Percentiles rank a stretch among this genome's conserved stretches.
Conservation (phyloP, 2,797 vertebrate genomes). For the Fratercula arctica region DNA sequence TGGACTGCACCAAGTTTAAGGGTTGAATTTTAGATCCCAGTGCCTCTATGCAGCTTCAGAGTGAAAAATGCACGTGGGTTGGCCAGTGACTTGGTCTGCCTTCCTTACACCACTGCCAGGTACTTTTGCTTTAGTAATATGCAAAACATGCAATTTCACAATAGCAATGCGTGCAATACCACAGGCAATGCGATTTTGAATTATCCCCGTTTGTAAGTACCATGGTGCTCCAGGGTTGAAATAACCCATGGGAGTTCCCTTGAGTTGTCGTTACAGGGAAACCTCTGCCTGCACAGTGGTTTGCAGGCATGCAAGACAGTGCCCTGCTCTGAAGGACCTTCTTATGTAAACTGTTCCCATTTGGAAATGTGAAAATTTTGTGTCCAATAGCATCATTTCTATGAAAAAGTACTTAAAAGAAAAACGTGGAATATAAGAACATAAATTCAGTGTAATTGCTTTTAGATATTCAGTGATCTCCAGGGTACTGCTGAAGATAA, state of each 20-base stretch:
- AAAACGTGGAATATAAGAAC: neutral
- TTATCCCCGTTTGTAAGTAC: neutral
- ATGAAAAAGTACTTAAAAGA: neutral
- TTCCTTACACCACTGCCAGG: neutral
- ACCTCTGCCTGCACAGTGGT: neutral
- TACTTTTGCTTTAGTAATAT: neutral
- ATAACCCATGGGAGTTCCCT: neutral
- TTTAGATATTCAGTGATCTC: neutral
- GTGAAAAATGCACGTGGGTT: fast-evolving
- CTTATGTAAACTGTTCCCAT: neutral
- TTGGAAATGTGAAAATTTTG: neutral
- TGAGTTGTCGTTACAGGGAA: neutral
- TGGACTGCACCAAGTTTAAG: too few species aligned
- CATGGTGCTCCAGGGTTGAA: neutral
- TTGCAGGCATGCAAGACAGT: neutral
- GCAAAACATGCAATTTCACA: neutral
- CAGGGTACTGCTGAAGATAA: neutral
- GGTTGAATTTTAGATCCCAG: neutral
- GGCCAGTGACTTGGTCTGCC: neutral
- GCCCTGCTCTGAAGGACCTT: neutral
- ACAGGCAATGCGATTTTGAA: neutral
- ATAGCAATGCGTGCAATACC: neutral
- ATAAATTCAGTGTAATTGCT: neutral
- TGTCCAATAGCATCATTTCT: neutral
- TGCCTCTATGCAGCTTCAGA: neutral